Percentiles rank a stretch among this genome's conserved stretches.
Conservation (phyloP, 2,888 invertebrate genomes). For the Melanargia galathea region DNA sequence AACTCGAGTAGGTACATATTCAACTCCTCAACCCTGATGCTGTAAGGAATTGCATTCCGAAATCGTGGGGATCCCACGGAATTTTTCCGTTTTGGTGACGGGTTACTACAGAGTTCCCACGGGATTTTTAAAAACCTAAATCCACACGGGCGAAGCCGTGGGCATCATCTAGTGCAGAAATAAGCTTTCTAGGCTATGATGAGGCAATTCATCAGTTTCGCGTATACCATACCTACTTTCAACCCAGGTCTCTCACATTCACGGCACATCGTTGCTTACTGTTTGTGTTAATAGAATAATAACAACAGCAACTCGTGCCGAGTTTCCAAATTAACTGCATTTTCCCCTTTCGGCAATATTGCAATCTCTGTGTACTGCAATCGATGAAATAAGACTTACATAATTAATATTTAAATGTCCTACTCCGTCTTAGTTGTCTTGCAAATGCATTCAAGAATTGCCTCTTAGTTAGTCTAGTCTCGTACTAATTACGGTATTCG, state of each 20-base stretch:
- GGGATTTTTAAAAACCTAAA: too few species aligned
- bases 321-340: conserved; percentile 41
- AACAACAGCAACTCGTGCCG: conserved; percentile 41
- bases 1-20: too few species aligned
- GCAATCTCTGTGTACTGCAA: conserved; percentile 28
- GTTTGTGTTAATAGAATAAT: conserved; percentile 49
- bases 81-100: too few species aligned
- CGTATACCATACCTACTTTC: conserved; percentile 42
- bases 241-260: conserved; percentile 32
- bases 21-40: too few species aligned
- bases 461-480: neutral
- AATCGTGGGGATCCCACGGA: too few species aligned
- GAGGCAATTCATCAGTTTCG: conserved; percentile 37
- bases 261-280: conserved; percentile 36
- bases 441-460: neutral
- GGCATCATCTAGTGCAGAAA: too few species aligned
- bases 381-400: conserved; percentile 22
- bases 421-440: neutral
- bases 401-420: conserved; percentile 10
- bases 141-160: too few species aligned
- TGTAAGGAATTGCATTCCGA: too few species aligned
- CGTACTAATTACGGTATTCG: neutral
- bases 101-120: too few species aligned
- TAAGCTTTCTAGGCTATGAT: conserved; percentile 37
- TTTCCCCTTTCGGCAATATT: conserved; percentile 37